Evolutionary conservation across 2,797 vertebrate genomes (phyloP), one percentile per base, ranked within the genome.

Genomic region (Lateolabrax maculatus): DNA sequence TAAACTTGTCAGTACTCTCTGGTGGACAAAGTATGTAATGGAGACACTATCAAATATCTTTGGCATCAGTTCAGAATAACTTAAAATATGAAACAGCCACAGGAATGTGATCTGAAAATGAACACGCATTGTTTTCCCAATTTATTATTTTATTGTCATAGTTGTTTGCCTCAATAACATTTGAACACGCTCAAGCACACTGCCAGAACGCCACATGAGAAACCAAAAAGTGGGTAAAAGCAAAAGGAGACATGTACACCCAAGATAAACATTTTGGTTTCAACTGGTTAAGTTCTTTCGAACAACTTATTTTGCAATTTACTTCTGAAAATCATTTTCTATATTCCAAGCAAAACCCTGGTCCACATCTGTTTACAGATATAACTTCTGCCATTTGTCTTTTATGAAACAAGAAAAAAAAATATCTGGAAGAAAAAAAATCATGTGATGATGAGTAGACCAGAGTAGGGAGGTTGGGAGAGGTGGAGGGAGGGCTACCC

Each of bases 61-160:
- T 12, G 2, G 43, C 1, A 16, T n/a, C n/a, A n/a, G n/a, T n/a
- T n/a, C n/a, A n/a, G n/a, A n/a, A n/a, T n/a, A n/a, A n/a, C n/a
- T n/a, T 21, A 36, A 48, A 70, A 46, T 9, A 64, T 25, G 2
- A 64, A 61, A 43, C 27, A 68, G 11, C 25, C 58, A n/a, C 5
- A 2, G 6, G 16, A 60, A 63, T 0, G 51, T 46, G 49, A 34
- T 76, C 75, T 63, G 44, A 39, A 58, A 90, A 89, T 41, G 36
- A 83, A 80, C 58, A 88, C 56, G 19, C 61, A 39, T 56, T 9
- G 9, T 61, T 88, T 93, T 96, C 96, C 96, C 96, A 97, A 97
- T 97, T 94, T 95, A 94, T 95, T 93, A 96, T 97, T 99, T 99
- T 98, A 99, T 99, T 99, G 96, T 98, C 96, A 96, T 96, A 97